A percentile compares a stretch with the other conserved stretches of the same genome.
Conservation (phyloP, 2,888 invertebrate species). For the Dendrolimus houi region DNA sequence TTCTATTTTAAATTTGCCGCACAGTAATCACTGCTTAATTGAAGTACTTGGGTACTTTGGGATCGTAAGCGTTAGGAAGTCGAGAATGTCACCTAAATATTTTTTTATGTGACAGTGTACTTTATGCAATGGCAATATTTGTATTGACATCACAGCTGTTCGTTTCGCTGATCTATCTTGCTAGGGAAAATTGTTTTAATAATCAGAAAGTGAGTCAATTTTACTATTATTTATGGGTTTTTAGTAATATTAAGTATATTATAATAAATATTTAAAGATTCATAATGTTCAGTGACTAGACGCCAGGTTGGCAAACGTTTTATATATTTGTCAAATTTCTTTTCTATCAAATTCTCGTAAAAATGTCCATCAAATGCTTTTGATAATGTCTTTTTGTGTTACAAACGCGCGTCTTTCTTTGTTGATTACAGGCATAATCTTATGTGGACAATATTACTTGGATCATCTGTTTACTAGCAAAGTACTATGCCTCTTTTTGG, state of each 20-base stretch:
- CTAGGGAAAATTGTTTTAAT: conserved; percentile 60
- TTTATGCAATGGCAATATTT: conserved; percentile 40
- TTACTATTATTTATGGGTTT: conserved; percentile 34
- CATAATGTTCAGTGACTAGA: conserved; percentile 24
- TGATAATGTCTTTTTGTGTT: conserved; percentile 30
- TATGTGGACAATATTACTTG: conserved; percentile 66
- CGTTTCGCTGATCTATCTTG: conserved; percentile 62
- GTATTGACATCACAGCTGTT: conserved; percentile 74
- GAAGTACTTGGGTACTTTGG: no score
- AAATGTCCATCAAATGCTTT: conserved; percentile 41
- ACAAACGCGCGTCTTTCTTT: conserved; percentile 17
- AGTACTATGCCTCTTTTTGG: conserved; percentile 96
- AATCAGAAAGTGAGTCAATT: conserved; percentile 63
- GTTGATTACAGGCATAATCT: conserved; percentile 57
- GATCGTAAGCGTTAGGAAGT: neutral
- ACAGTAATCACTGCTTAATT: no score
- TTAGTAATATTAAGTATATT: conserved; percentile 23
- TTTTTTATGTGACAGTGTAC: neutral
- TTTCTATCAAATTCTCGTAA: conserved; percentile 56
- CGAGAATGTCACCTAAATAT: neutral
- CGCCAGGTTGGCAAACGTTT: conserved; percentile 45
- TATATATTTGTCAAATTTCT: conserved; percentile 47
- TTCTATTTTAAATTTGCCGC: no score
- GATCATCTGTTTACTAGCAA: conserved; percentile 45
- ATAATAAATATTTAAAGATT: conserved; percentile 13